These are phyloP conservation scores for Eurytoma californica DNA, from an alignment of 2,888 invertebrate genomes.

Conservation along the genomic window DNA sequence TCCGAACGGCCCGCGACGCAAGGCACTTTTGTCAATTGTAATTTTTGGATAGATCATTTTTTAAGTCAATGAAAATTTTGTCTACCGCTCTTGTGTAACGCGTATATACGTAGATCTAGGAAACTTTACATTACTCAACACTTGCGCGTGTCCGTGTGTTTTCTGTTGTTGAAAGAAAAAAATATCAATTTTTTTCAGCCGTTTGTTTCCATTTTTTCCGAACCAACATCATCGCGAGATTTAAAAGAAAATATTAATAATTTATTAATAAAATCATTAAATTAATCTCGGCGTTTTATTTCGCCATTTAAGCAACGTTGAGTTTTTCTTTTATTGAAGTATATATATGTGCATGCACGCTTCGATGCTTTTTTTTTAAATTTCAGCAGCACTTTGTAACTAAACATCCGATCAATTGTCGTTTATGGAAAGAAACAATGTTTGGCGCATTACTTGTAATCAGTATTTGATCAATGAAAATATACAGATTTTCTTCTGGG, in stretches of 20 bases:
- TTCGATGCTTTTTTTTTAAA: no score
- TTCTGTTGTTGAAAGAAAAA: slow-evolving; percentile 62
- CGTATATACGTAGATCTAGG: slow-evolving; percentile 40
- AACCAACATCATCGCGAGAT: slow-evolving; percentile 68
- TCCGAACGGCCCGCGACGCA: slow-evolving; percentile 71
- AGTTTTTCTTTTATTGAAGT: neutral
- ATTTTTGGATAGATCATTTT: slow-evolving; percentile 71
- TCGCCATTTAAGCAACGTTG: slow-evolving; percentile 7
- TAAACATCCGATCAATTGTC: no score
- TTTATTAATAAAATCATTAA: slow-evolving; percentile 75
- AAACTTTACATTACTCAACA: slow-evolving; percentile 61
- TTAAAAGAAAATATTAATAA: slow-evolving; percentile 67
- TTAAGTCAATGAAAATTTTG: slow-evolving; percentile 58
- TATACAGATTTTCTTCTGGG: slow-evolving; percentile 12
- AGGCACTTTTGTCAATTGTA: slow-evolving; percentile 73
- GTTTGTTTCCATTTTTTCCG: slow-evolving; percentile 70
- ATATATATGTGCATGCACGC: no score
- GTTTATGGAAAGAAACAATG: no score
- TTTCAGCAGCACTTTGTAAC: no score
- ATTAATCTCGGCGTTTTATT: slow-evolving; percentile 57
- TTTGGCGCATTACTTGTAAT: no score
- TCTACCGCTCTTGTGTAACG: slow-evolving; percentile 62
- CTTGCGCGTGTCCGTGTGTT: slow-evolving; percentile 69
- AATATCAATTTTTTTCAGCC: slow-evolving; percentile 71
- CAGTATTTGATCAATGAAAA: no score